phyloP scores from a whole-genome alignment of 2,113 vertebrate genomes.

The Collichthys lucidus region DNA sequence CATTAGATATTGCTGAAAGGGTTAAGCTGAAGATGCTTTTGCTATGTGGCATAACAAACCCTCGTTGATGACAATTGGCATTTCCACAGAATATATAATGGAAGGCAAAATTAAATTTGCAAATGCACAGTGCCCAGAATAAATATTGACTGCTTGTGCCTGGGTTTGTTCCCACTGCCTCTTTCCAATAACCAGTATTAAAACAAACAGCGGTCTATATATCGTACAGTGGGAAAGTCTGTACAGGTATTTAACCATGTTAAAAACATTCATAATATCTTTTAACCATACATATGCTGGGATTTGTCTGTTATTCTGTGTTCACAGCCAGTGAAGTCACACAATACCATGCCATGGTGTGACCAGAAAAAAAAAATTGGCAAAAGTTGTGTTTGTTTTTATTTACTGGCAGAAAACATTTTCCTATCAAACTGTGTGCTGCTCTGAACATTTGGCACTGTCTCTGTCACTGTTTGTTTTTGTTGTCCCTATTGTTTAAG shows the following conservation, averaged over 20 bases:
- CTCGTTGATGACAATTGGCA: slow-evolving; percentile 43
- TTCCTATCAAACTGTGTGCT: background rate
- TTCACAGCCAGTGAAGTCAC: slow-evolving; percentile 6
- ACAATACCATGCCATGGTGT: background rate
- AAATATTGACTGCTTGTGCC: slow-evolving; percentile 52
- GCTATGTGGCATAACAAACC: background rate
- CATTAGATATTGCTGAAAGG: background rate
- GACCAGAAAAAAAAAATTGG: background rate
- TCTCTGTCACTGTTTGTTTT: background rate
- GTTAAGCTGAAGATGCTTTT: slow-evolving; percentile 26
- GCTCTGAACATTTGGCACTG: background rate
- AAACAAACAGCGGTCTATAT: slow-evolving; percentile 33
- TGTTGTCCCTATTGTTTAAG: background rate
- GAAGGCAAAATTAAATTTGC: slow-evolving; percentile 56
- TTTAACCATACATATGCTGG: slow-evolving; percentile 4
- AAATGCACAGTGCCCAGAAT: slow-evolving; percentile 53
- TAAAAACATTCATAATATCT: background rate
- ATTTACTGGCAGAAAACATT: background rate
- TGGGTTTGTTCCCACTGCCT: slow-evolving; percentile 34
- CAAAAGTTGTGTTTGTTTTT: background rate
- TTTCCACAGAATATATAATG: slow-evolving; percentile 51
- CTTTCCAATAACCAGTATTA: slow-evolving; percentile 52
- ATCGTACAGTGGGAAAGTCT: slow-evolving; percentile 17
- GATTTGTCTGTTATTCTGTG: slow-evolving; percentile 17
- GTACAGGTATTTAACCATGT: slow-evolving; percentile 21